Evolutionary conservation across 2,113 vertebrate genomes (phyloP), one percentile per base, ranked within the genome.

Genomic region (Phyllopteryx taeniolatus): DNA sequence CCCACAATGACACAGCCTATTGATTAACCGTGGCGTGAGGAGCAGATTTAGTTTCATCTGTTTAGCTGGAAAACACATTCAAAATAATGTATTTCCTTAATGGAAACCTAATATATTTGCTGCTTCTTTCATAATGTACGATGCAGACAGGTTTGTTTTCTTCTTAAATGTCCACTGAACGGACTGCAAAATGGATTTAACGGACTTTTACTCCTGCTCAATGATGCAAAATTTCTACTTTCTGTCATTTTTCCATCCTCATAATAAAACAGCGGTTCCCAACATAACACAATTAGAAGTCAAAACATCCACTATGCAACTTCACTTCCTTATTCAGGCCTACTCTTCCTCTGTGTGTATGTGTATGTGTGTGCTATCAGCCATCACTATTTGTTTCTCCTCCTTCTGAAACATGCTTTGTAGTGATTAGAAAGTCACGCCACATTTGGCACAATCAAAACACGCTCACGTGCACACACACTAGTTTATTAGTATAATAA

Each of bases 371-470:
- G 54, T 66, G 42, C 53, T 68, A 49, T 78, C 67, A 75, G 43
- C 71, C 66, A 7, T 35, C 33, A 17, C 42, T 65, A 43, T 73
- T 44, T 57, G 49, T 51, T 72, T 46, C 47, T 39, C 33, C 22
- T 35, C 11, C 68, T 72, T 47, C 47, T n/a, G 56, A 75, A 56
- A 62, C 43, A 71, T 67, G 53, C 59, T 31, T 43, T 51, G 69
- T 64, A 73, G 62, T 73, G 78, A 82, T 84, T 73, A 75, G 57
- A 74, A 78, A 80, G 79, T 82, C 76, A 84, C 17, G 59, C 44
- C 56, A 54, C 71, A 80, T 82, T 77, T 80, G 71, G 76, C 62
- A 67, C 72, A 73, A 80, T 82, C 72, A 79, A 72, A 71, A 49
- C 4, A 20, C 44, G 4, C 62, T 44, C 15, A 22, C 59, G 20